Base-by-base conservation (phyloP, 2,797 vertebrate genomes). In the Crocidura indochinensis region DNA sequence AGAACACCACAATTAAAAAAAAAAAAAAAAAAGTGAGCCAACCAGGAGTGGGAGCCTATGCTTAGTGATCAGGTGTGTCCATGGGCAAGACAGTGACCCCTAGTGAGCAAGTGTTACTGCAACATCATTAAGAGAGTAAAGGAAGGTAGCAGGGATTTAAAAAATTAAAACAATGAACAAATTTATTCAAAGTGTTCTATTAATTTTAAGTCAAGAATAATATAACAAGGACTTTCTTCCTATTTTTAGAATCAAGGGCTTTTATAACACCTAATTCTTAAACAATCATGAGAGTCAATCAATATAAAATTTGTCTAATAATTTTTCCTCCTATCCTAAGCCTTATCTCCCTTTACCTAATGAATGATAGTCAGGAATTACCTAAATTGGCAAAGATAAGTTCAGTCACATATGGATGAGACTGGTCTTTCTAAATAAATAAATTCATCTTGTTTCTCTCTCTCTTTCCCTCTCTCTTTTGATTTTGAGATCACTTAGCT, bases 231-330 rank as follows among this genome's bases (percentile, higher is more conserved):
- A 64, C 11, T 26, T 62, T 94, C 64, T 85, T 79, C 51, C 69
- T 84, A 9, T 77, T 80, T 94, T 84, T 85, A 38, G 14, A 72
- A 82, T 14, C 47, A 88, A 88, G 49, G 49, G 7, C 22, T 6
- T 38, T 5, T 44, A 15, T 76, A 60, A 82, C 68, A 10, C 0
- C 12, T 67, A 56, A 17, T 7, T 53, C n/a, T 71, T 56, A 49
- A 56, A 22, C 53, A 79, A 27, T 3, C 69, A 47, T 76, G 67
- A 78, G 92, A 78, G 65, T 78, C 47, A 67, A 44, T 88, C 31
- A 75, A 64, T 51, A 73, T 12, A 12, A 79, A 83, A 24, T 79
- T 89, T 65, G 71, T 62, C 89, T 65, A 79, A 31, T 78, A 72
- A 47, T 47, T 49, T 82, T 93, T 80, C 38, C 9, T 11, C 22